Percentiles rank a stretch among this genome's conserved stretches.
Evolutionary conservation across 2,113 vertebrate genomes (phyloP).

Genomic region (Lynx canadensis): DNA sequence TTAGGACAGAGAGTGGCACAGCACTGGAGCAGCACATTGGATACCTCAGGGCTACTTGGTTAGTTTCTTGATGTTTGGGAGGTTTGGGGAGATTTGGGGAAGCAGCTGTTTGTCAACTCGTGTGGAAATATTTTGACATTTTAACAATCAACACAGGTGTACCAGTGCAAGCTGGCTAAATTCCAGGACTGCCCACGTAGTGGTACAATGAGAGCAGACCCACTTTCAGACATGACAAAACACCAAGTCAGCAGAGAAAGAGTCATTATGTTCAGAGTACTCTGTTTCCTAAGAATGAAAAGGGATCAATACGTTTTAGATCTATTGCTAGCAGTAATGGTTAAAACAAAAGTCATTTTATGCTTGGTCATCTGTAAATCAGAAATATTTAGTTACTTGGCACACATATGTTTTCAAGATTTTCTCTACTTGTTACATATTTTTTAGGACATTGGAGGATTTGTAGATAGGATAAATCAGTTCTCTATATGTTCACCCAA

Average conservation of each 20-base stretch:
- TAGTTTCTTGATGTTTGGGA: background rate
- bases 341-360: slow-evolving; percentile 48
- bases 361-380: background rate
- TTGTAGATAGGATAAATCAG: background rate
- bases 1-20: background rate
- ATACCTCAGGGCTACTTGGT: background rate
- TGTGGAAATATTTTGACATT: background rate
- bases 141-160: background rate
- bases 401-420: background rate
- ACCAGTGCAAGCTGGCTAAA: background rate
- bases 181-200: background rate
- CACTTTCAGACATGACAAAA: background rate
- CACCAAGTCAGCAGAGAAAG: background rate
- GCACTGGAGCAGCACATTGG: background rate
- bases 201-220: background rate
- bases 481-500: background rate
- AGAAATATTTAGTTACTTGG: slow-evolving; percentile 14
- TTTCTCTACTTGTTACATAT: background rate
- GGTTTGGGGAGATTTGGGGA: background rate
- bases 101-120: background rate
- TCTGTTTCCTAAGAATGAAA: background rate
- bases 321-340: background rate
- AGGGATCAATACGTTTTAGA: background rate
- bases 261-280: background rate
- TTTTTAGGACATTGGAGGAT: background rate